These are phyloP conservation scores for Phalacrocorax pelagicus DNA, from an alignment of 2,113 vertebrate species.

Conservation along the genomic window DNA sequence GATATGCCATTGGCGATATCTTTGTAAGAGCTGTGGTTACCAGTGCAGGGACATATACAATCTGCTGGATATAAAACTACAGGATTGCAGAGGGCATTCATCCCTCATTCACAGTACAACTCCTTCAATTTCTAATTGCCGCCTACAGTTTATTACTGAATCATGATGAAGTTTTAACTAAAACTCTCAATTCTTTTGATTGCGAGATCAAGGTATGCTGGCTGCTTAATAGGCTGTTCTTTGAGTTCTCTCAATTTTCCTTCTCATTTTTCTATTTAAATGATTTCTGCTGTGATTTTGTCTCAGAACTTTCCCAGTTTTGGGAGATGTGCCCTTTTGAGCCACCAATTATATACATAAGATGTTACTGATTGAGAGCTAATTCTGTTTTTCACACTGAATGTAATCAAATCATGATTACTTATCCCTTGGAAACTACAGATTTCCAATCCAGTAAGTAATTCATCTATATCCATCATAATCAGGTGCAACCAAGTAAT, in stretches of 20 bases:
- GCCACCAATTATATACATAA: not conserved
- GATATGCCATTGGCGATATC: not conserved
- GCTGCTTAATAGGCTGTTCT: not conserved
- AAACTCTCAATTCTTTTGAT: not conserved
- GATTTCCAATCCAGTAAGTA: not conserved
- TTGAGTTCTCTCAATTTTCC: not conserved
- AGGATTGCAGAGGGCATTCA: not conserved
- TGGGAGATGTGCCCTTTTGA: not conserved
- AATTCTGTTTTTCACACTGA: conserved; percentile 2
- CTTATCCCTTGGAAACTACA: not conserved
- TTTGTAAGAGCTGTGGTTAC: not conserved
- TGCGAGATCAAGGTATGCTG: not conserved
- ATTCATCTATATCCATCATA: not conserved
- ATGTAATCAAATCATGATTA: conserved; percentile 20
- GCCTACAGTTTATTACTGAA: not conserved
- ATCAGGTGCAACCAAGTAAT: conserved; percentile 6
- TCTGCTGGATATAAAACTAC: not conserved
- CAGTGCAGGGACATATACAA: too few relatives aligned
- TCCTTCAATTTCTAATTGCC: not conserved
- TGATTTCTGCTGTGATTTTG: not conserved
- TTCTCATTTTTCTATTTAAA: not conserved
- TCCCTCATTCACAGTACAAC: not conserved
- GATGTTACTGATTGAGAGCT: conserved; percentile 3
- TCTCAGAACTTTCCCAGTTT: not conserved
- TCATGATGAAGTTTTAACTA: not conserved